Evolutionary conservation across 2,888 invertebrate genomes (phyloP).

Genomic region (Leptinotarsa haldemani): DNA sequence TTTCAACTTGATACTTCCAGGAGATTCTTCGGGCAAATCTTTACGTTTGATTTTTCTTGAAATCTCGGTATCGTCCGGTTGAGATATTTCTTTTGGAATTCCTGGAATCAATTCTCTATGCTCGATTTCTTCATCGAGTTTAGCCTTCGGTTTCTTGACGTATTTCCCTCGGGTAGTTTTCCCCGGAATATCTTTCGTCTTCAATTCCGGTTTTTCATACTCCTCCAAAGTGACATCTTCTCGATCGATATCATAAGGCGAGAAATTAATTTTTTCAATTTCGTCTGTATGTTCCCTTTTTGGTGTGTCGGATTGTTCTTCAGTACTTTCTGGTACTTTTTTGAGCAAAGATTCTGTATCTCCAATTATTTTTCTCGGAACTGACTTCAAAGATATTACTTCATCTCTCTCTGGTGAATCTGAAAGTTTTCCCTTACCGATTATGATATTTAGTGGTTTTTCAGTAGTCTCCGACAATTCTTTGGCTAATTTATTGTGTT

Average conservation of each 20-base stretch:
- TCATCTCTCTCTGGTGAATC: conserved; percentile 56
- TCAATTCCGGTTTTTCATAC: conserved; percentile 8
- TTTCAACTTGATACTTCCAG: conserved; percentile 60
- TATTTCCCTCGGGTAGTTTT: conserved; percentile 54
- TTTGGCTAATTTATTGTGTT: conserved; percentile 42
- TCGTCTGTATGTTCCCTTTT: conserved; percentile 28
- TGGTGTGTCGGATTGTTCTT: conserved; percentile 28
- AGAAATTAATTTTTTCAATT: conserved; percentile 41
- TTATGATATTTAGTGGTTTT: conserved; percentile 52
- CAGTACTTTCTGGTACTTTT: neutral
- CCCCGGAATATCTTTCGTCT: conserved; percentile 40
- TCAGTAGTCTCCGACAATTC: conserved; percentile 43
- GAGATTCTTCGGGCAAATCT: conserved; percentile 54
- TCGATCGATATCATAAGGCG: conserved; percentile 59
- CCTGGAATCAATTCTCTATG: conserved; percentile 52
- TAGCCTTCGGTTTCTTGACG: conserved; percentile 53
- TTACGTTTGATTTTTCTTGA: conserved; percentile 53
- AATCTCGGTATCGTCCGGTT: conserved; percentile 50
- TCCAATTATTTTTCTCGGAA: conserved; percentile 56
- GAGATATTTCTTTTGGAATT: conserved; percentile 37
- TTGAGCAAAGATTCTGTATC: conserved; percentile 39
- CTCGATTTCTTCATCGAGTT: conserved; percentile 49
- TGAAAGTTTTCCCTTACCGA: conserved; percentile 62
- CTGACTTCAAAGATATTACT: conserved; percentile 61
- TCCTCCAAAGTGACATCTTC: conserved; percentile 53